phyloP scores from a whole-genome alignment of 1,140 invertebrate species.

The Mamestra configurata region DNA sequence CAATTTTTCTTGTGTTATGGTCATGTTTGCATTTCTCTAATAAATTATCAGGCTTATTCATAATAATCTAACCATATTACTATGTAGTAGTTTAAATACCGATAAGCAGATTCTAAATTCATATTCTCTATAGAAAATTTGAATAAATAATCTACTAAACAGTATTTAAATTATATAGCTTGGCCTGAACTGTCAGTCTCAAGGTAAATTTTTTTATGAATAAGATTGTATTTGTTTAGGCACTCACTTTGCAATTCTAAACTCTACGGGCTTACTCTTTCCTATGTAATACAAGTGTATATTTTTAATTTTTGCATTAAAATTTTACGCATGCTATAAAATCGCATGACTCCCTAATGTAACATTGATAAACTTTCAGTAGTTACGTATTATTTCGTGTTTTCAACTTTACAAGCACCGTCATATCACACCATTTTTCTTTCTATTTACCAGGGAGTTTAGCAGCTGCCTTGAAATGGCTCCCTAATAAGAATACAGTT shows the following conservation, averaged over 20 bases:
- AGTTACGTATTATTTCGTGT: no score
- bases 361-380: background rate
- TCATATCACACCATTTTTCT: background rate
- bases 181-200: no score
- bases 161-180: no score
- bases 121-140: no score
- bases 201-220: no score
- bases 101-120: no score
- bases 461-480: background rate
- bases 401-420: conserved; percentile 16
- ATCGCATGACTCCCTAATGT: background rate
- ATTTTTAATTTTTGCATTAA: background rate
- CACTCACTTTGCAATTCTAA: conserved; percentile 6
- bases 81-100: no score
- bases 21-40: conserved; percentile 4
- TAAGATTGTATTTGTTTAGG: no score
- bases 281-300: background rate
- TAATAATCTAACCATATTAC: no score
- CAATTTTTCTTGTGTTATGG: background rate
- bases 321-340: background rate
- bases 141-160: no score
- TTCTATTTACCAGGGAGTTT: background rate
- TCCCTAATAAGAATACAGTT: no score
- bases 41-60: no score
- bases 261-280: background rate